Base-by-base conservation (phyloP, 2,888 invertebrate genomes). In the Clusia tigrina region DNA sequence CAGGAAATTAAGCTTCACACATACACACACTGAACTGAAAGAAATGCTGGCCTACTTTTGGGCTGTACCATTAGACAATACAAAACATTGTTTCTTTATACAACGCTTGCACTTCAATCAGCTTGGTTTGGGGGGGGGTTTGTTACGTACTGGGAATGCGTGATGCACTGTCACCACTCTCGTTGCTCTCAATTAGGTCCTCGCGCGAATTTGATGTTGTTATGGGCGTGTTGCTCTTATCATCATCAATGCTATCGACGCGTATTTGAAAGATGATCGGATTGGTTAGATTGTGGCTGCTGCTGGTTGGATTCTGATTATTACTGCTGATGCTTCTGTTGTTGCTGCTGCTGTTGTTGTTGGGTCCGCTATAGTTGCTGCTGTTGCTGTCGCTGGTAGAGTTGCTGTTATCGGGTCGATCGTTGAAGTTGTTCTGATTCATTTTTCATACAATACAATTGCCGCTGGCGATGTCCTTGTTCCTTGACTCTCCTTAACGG, bases 151-250 rank as follows among this genome's bases (percentile, higher is more conserved):
- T 71, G 66, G 77, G 77, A 71, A 78, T 74, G 46, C 77, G 72
- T 69, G 71, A 75, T 15, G 61, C 20, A 12, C 51, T 56, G 17
- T 53, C 67, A 60, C 60, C 63, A 42, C 66, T 63, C 23, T 62
- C 54, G 48, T 72, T 71, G 46, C 71, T 64, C 56, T 69, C 69
- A 51, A 80, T 80, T 46, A 81, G 72, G 71, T 81, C 79, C 66
- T 81, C 81, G 1, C 71, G 76, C 6, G 82, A 81, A 68, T 73
- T 81, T 22, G 76, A 71, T 62, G 73, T 78, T 59, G 81, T 80
- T 67, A 76, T 75, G 51, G 74, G 73, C 46, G 76, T 74, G 3
- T 72, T 76, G 58, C 73, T 78, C 12, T 66, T 68, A 32, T 79
- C 74, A 63, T 78, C 74, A 18, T 78, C 80, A 15, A 79, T 68